These are phyloP conservation scores for Oceanodroma tethys DNA, from an alignment of 2,113 vertebrate species.

Conservation along the genomic window DNA sequence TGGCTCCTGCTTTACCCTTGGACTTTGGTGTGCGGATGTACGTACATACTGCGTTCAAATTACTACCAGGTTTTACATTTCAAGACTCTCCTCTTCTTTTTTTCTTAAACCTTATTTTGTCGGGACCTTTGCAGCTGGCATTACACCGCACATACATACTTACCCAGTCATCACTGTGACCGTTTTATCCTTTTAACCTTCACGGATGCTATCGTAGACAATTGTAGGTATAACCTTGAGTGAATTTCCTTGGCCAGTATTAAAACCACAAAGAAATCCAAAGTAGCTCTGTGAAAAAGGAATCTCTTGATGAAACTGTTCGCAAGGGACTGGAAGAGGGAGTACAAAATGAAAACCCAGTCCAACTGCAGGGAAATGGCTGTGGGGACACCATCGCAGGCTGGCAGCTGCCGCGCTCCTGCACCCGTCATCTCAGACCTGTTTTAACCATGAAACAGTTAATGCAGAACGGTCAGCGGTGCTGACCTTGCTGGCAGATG, in stretches of 20 bases:
- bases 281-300: not conserved
- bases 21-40: not conserved
- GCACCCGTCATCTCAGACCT: not conserved
- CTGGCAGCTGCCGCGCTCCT: not conserved
- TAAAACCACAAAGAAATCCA: slow-evolving; percentile 3
- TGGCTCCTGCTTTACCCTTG: not conserved
- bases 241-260: not conserved
- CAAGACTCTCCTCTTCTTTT: not conserved
- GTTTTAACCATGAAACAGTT: not conserved
- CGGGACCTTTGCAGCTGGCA: not conserved
- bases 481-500: not conserved
- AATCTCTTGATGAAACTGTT: not conserved
- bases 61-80: not conserved
- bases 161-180: not conserved
- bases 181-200: not conserved
- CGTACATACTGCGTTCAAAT: fast-evolving
- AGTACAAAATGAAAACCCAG: not conserved
- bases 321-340: not conserved
- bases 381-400: not conserved
- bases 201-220: not conserved
- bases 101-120: not conserved
- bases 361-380: not conserved
- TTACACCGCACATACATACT: not conserved
- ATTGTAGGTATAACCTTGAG: not conserved
- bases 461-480: not conserved